A percentile compares a stretch with the other conserved stretches of the same genome.
Evolutionary conservation across 2,797 vertebrate species (phyloP).

Genomic region (Eupleurogrammus muticus): DNA sequence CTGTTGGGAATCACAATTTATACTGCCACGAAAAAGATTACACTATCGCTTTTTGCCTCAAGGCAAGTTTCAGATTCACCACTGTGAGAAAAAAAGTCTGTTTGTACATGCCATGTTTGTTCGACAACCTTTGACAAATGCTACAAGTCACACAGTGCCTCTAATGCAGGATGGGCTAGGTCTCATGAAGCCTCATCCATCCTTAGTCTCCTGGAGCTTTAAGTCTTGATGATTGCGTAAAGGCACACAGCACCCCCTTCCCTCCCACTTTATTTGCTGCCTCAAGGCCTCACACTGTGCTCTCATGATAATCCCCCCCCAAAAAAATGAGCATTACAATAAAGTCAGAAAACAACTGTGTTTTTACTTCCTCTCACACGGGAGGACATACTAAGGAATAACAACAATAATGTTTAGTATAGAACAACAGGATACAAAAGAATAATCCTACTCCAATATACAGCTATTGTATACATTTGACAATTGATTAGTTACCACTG

Average conservation of each 20-base stretch:
- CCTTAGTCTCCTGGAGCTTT: constrained; percentile 13
- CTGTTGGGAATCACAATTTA: constrained; percentile 25
- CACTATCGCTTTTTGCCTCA: constrained; percentile 31
- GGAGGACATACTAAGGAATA: constrained; percentile 25
- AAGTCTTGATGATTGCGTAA: constrained; percentile 33
- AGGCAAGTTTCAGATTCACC: constrained; percentile 43
- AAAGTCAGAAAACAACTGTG: not conserved
- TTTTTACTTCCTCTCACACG: constrained; percentile 16
- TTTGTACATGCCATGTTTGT: constrained; percentile 18
- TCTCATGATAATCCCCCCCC: not conserved
- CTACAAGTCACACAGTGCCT: constrained; percentile 38
- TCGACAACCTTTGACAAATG: constrained; percentile 54
- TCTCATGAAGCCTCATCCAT: constrained; percentile 36
- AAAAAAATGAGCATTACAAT: constrained; percentile 1
- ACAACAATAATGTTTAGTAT: constrained; percentile 12
- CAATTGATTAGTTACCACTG: constrained; percentile 37
- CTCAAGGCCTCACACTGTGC: constrained; percentile 21
- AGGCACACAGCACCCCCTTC: constrained; percentile 12
- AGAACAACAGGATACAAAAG: constrained; percentile 28
- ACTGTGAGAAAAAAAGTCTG: constrained; percentile 17
- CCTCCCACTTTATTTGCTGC: constrained; percentile 29
- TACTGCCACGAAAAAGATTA: constrained; percentile 9
- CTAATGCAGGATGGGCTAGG: constrained; percentile 13
- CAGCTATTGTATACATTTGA: constrained; percentile 37
- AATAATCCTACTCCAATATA: constrained; percentile 42